A percentile compares a stretch with the other conserved stretches of the same genome.
These are phyloP conservation scores for Lordiphosa fenestrarum DNA, from an alignment of 2,888 invertebrate genomes.

Conservation along the genomic window DNA sequence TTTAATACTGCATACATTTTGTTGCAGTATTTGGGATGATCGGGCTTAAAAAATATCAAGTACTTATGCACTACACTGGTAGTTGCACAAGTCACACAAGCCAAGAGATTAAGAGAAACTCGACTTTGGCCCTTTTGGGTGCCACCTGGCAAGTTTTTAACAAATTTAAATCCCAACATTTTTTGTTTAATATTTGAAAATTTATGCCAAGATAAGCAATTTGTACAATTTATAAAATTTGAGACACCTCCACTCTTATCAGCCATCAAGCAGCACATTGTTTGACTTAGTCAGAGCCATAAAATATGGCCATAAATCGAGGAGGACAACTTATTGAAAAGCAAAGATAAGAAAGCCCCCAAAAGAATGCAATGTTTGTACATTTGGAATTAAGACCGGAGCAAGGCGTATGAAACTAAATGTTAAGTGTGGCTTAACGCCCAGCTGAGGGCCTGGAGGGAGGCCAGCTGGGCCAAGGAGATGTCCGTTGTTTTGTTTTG, in stretches of 20 bases:
- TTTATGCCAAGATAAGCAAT: not conserved
- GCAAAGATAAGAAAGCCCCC: conserved; percentile 43
- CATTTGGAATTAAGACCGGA: conserved; percentile 24
- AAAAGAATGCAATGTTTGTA: not conserved
- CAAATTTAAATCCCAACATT: too few species aligned
- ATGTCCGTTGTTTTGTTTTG: conserved; percentile 19
- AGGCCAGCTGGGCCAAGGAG: not conserved
- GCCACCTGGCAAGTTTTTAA: too few species aligned
- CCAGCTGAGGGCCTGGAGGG: not conserved
- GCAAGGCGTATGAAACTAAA: conserved; percentile 38
- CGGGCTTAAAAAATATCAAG: too few species aligned
- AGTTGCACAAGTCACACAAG: too few species aligned
- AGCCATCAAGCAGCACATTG: conserved; percentile 40
- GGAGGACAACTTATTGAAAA: conserved; percentile 54
- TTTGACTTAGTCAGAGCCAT: conserved; percentile 30
- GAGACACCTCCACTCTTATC: conserved; percentile 52
- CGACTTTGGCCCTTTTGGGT: too few species aligned
- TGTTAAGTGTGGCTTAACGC: conserved; percentile 26
- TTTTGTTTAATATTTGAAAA: not conserved
- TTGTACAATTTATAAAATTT: conserved; percentile 16
- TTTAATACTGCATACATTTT: too few species aligned
- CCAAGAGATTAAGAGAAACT: too few species aligned
- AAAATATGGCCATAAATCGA: conserved; percentile 60
- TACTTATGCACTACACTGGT: too few species aligned
- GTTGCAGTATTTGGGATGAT: too few species aligned